A percentile compares a stretch with the other conserved stretches of the same genome.
phyloP scores from a whole-genome alignment of 1,140 invertebrate species.

The Eufriesea mexicana region DNA sequence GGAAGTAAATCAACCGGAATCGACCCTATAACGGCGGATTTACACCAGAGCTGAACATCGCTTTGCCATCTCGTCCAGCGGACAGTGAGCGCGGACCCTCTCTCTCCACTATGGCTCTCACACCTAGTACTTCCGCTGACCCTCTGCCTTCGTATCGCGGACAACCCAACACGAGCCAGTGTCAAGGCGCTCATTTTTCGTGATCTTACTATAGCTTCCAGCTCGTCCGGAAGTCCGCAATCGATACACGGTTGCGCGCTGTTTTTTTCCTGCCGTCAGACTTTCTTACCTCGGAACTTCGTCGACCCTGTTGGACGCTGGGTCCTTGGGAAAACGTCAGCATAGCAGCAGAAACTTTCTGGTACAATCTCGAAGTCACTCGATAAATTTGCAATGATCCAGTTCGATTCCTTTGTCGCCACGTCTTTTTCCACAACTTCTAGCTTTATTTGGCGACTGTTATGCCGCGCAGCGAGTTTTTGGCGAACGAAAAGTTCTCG shows the following conservation, averaged over 20 bases:
- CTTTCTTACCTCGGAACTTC: conserved; percentile 46
- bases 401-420: conserved; percentile 6
- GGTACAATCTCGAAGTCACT: conserved; percentile 27
- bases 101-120: too few species aligned
- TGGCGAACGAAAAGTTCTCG: neutral
- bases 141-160: conserved; percentile 40
- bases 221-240: conserved; percentile 49
- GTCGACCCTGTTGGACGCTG: conserved; percentile 6
- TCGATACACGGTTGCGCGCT: conserved; percentile 41
- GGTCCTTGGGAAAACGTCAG: conserved; percentile 35
- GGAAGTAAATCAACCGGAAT: conserved; percentile 15
- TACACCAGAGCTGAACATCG: conserved; percentile 43
- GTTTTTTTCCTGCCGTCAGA: conserved; percentile 3
- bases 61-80: conserved; percentile 49
- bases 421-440: neutral
- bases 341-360: conserved; percentile 39
- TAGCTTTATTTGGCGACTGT: conserved; percentile 12
- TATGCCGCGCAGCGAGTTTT: neutral
- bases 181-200: conserved; percentile 51
- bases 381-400: conserved; percentile 37
- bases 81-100: conserved; percentile 35
- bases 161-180: conserved; percentile 17
- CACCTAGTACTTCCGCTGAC: too few species aligned
- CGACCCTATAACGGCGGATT: conserved; percentile 46
- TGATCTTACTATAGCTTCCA: conserved; percentile 8